A percentile compares a stretch with the other conserved stretches of the same genome.
Evolutionary conservation across 2,113 vertebrate species (phyloP).

Genomic region (Chlorocebus sabaeus): DNA sequence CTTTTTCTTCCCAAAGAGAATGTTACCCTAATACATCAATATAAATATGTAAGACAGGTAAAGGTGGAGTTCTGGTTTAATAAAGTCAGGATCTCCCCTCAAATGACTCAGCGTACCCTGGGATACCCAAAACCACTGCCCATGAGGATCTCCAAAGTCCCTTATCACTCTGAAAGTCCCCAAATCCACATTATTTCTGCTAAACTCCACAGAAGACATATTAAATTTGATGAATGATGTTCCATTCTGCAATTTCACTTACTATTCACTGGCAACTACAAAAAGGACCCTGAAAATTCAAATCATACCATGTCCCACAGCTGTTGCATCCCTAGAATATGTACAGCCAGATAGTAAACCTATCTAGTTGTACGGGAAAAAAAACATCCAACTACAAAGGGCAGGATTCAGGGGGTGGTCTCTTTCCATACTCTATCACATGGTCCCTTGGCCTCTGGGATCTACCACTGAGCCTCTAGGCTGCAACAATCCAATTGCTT

Average conservation of each 20-base stretch:
- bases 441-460: background rate
- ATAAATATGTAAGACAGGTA: background rate
- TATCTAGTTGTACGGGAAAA: background rate
- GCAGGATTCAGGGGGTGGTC: background rate
- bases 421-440: background rate
- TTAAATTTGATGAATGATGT: conserved; percentile 40
- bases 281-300: conserved; percentile 27
- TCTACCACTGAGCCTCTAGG: background rate
- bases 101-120: background rate
- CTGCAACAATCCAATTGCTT: background rate
- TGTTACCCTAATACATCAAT: background rate
- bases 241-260: conserved; percentile 28
- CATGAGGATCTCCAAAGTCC: conserved; percentile 8
- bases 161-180: background rate
- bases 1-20: conserved; percentile 19
- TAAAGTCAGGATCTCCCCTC: background rate
- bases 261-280: background rate
- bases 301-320: background rate
- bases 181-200: background rate
- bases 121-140: background rate
- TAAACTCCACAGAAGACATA: conserved; percentile 4
- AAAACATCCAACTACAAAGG: background rate
- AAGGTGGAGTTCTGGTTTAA: background rate
- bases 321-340: background rate
- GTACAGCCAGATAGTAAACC: background rate